A percentile compares a stretch with the other conserved stretches of the same genome.
phyloP scores from a whole-genome alignment of 1,140 invertebrate genomes.

The Coboldia fuscipes region DNA sequence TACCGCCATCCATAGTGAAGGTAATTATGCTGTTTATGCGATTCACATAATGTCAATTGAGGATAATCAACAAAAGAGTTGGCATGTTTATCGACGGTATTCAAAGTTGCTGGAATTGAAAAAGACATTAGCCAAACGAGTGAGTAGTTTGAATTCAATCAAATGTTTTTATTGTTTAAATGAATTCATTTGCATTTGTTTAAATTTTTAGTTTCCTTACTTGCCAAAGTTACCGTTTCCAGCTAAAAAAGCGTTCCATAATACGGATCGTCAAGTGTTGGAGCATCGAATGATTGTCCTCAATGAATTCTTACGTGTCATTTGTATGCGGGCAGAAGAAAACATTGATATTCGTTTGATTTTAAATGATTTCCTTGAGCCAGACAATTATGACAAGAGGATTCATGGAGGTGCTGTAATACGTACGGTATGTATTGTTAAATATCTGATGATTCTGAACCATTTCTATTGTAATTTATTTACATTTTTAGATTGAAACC shows the following conservation, averaged over 20 bases:
- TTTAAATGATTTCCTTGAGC: slow-evolving; percentile 53
- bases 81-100: slow-evolving; percentile 66
- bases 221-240: slow-evolving; percentile 64
- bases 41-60: slow-evolving; percentile 39
- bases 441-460: not conserved
- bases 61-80: slow-evolving; percentile 38
- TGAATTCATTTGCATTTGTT: slow-evolving; percentile 3
- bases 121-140: slow-evolving; percentile 1
- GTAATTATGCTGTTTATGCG: slow-evolving; percentile 59
- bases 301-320: slow-evolving; percentile 57
- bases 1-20: slow-evolving; percentile 4
- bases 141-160: not conserved
- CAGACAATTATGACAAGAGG: slow-evolving; percentile 53
- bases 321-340: slow-evolving; percentile 38
- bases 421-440: slow-evolving; percentile 24
- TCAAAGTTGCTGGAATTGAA: slow-evolving; percentile 5
- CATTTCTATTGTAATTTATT: not conserved
- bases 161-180: not conserved
- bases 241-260: slow-evolving; percentile 85
- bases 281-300: slow-evolving; percentile 70
- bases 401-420: slow-evolving; percentile 33
- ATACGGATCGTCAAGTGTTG: slow-evolving; percentile 68
- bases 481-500: slow-evolving; percentile 39
- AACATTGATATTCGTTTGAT: slow-evolving; percentile 44
- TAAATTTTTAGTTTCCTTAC: slow-evolving; percentile 46